Evolutionary conservation across 2,888 invertebrate genomes (phyloP), one percentile per base, ranked within the genome.

Genomic region (Lymantria dispar): DNA sequence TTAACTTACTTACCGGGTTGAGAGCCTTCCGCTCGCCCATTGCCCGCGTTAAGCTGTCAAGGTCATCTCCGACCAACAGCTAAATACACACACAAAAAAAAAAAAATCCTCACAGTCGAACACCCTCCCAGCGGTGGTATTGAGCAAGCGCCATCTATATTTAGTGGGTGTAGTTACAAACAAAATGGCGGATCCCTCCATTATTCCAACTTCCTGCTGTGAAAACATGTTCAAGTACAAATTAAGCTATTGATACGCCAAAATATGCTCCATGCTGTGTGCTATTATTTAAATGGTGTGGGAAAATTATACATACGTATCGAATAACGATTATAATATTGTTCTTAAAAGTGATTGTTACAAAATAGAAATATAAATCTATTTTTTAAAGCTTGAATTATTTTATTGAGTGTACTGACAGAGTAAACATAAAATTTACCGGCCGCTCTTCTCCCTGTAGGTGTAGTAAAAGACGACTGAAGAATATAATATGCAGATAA

Each of bases 121-220:
- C 46, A 8, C 8, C 11, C 15, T 41, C 55, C 12, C 58, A 58
- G 53, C 50, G 47, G 58, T 31, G 36, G 52, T 38, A 50, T 8
- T 48, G 46, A 12, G 40, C 48, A 44, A 43, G 14, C 50, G 50
- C 42, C 42, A 50, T 50, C 45, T 49, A 13, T 40, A 8, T 42
- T 12, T 30, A 30, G 42, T 44, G 36, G 8, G 29, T 48, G 47
- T 49, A 46, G 45, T 31, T 29, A 30, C 11, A 13, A 48, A 54
- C 40, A 48, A 48, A 39, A 54, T 44, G 51, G 48, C 51, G 11
- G 15, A 31, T n/a, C 14, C 7, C 29, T 30, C 40, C 36, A 48
- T 52, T 57, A 50, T 40, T 22, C 14, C 11, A 3, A 39, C n/a
- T 3, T 45, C 57, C 45, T 33, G 36, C 45, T 29, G 33, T 22